Conservation (phyloP, 2,113 vertebrate genomes). For the Scomber colias region DNA sequence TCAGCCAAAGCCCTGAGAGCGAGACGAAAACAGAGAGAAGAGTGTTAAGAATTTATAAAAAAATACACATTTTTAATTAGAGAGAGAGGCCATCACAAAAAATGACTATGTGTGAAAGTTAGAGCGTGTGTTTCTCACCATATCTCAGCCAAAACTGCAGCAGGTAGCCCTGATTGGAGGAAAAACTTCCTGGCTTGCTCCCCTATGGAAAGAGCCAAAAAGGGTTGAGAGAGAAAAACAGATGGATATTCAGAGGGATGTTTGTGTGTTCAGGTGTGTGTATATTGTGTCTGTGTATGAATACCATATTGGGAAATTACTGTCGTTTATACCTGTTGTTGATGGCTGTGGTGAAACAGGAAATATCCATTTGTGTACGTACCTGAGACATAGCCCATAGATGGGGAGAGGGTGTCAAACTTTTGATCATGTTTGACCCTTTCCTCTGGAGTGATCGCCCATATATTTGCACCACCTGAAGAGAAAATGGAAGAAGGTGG, state of each 20-base stretch:
- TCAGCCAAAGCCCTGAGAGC: conserved; percentile 90
- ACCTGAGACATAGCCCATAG: conserved; percentile 92
- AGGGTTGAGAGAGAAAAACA: not conserved
- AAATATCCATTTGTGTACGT: conserved; percentile 35
- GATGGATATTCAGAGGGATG: not conserved
- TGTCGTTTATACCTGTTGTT: too few species aligned
- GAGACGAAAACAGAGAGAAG: not conserved
- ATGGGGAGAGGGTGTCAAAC: conserved; percentile 92
- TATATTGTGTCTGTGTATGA: not conserved
- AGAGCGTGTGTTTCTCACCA: conserved; percentile 86
- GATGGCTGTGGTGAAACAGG: too few species aligned
- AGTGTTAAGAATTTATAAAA: not conserved
- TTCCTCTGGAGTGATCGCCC: conserved; percentile 93
- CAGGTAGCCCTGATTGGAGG: conserved; percentile 92
- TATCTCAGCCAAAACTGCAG: conserved; percentile 93
- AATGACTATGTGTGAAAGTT: not conserved
- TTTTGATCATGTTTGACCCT: conserved; percentile 92
- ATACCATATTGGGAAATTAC: not conserved
- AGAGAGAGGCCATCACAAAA: not conserved
- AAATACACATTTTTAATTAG: not conserved
- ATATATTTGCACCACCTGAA: conserved; percentile 88
- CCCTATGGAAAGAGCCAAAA: conserved; percentile 79
- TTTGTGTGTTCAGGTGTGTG: not conserved
- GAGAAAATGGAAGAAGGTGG: not conserved
- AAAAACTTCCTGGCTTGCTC: conserved; percentile 96